Evolutionary conservation across 2,797 vertebrate genomes (phyloP), one percentile per base, ranked within the genome.

Genomic region (Macroramphosus scolopax): DNA sequence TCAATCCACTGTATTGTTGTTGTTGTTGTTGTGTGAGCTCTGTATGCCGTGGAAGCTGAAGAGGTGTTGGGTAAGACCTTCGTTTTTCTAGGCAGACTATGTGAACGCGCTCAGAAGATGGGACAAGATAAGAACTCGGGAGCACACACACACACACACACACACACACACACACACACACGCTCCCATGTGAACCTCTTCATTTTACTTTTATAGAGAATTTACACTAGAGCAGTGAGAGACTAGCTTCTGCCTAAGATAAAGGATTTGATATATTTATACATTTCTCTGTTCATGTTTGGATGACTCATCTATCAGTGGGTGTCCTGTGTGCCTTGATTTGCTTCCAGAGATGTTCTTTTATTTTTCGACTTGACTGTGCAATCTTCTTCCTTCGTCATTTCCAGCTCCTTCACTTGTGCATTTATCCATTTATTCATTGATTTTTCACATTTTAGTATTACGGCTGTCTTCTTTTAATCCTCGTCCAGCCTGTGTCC

Each of bases 251-350:
- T 34, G 38, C 53, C 52, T 54, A 54, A 78, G 71, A 63, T 64
- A 68, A 61, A 57, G 65, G 73, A 65, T 70, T 76, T 72, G 44
- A 79, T 82, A 38, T 84, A 77, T 82, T 79, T 77, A 67, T 76
- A 62, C 71, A 59, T 68, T 52, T 64, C 61, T 77, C 43, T 71
- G 44, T 68, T 82, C 48, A 17, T 81, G 78, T 78, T 65, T 49
- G 69, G 63, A 57, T 84, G 78, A 82, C 54, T 81, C 80, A 80
- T 79, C 38, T 48, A 29, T 68, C 77, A 67, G 81, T 80, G 81
- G 82, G 81, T 74, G 73, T 80, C 70, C 64, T 72, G 50, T 4
- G 66, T n/a, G n/a, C 76, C 68, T 81, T 86, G 58, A 85, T 83
- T 75, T 68, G 35, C 63, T 46, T 77, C 80, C 80, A 81, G 71